phyloP scores from a whole-genome alignment of 2,888 invertebrate genomes.

The Rotaria socialis region DNA sequence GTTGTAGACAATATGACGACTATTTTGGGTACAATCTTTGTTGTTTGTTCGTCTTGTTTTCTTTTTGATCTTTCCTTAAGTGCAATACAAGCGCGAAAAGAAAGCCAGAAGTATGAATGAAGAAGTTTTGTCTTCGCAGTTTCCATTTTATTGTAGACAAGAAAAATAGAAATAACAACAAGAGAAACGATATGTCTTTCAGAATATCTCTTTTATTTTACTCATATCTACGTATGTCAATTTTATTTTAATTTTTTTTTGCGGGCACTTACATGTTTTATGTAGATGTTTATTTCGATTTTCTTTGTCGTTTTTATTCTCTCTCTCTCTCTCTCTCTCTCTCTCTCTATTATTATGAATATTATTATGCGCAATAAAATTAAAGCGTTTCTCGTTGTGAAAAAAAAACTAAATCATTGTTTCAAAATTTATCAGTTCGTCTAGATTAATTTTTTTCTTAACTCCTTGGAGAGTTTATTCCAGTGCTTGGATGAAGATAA shows the following conservation, averaged over 20 bases:
- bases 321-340: neutral
- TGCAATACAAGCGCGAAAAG: slow-evolving; percentile 2
- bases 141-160: neutral
- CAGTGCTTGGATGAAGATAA: too few species aligned
- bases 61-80: neutral
- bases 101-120: slow-evolving; percentile 9
- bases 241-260: slow-evolving; percentile 20
- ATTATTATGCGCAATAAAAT: slow-evolving; percentile 23
- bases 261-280: slow-evolving; percentile 28
- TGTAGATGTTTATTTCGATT: slow-evolving; percentile 16
- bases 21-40: slow-evolving; percentile 18
- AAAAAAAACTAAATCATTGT: neutral
- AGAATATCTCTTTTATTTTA: slow-evolving; percentile 26
- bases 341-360: slow-evolving; percentile 1
- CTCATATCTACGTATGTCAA: slow-evolving; percentile 32
- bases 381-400: slow-evolving; percentile 21
- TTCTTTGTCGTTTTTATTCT: slow-evolving; percentile 6
- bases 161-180: neutral
- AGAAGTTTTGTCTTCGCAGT: neutral
- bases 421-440: neutral
- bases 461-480: too few species aligned
- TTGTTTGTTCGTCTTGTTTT: slow-evolving; percentile 29
- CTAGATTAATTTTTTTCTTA: too few species aligned
- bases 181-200: slow-evolving; percentile 29
- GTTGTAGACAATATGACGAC: slow-evolving; percentile 26